Conservation (phyloP, 2,888 invertebrate genomes). For the Sarcophaga subvicina region DNA sequence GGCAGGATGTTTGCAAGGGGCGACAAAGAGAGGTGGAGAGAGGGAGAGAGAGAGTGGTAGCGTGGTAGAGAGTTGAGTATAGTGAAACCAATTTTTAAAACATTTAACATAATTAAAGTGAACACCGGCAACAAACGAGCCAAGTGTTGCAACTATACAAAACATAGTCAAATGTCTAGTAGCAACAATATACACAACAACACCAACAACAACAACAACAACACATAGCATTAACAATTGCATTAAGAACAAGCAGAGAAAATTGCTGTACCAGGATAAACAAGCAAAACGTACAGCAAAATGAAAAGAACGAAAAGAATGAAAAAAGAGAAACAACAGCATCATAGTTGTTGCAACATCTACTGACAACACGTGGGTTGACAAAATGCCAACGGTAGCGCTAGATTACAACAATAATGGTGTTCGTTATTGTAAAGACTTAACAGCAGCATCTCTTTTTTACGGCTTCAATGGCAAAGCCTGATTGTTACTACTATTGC, state of each 20-base stretch:
- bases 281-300: neutral
- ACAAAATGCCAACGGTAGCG: conserved; percentile 70
- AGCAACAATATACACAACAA: neutral
- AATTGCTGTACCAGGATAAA: conserved; percentile 51
- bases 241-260: conserved; percentile 41
- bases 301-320: neutral
- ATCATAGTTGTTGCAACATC: neutral
- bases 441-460: too few species aligned
- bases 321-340: neutral
- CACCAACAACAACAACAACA: conserved; percentile 34
- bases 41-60: neutral
- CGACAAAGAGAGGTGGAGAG: neutral
- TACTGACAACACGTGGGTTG: conserved; percentile 70
- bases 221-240: conserved; percentile 4
- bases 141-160: conserved; percentile 60
- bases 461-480: neutral
- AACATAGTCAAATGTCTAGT: conserved; percentile 37
- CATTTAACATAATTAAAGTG: conserved; percentile 68
- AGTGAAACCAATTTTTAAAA: conserved; percentile 64
- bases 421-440: neutral
- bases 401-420: conserved; percentile 56
- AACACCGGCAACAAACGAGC: conserved; percentile 61
- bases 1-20: neutral
- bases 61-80: conserved; percentile 18
- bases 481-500: neutral